A percentile compares a stretch with the other conserved stretches of the same genome.
phyloP scores from a whole-genome alignment of 1,140 invertebrate species.

The Drosophila rufa region DNA sequence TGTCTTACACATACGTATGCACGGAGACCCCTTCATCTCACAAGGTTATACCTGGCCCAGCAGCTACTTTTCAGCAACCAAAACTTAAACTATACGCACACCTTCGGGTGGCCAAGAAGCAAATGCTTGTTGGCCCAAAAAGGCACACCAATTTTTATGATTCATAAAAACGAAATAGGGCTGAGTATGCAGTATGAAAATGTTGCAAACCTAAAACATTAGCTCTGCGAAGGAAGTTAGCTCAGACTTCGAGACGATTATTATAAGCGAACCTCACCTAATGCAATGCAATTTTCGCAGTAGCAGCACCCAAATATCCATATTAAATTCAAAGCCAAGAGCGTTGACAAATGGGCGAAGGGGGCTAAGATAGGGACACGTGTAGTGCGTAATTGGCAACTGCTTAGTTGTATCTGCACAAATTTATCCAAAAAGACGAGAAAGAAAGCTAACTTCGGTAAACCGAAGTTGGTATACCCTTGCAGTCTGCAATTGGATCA shows the following conservation, averaged over 20 bases:
- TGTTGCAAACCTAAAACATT: not conserved
- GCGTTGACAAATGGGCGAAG: not conserved
- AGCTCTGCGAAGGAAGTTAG: not conserved
- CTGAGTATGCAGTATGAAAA: not conserved
- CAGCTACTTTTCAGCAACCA: not conserved
- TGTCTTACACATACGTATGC: not conserved
- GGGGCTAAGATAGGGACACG: too few species aligned
- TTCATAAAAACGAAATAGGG: slow-evolving; percentile 8
- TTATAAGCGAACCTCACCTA: not conserved
- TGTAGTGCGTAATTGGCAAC: not conserved
- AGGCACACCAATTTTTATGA: slow-evolving; percentile 10
- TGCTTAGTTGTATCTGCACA: not conserved
- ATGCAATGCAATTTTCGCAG: not conserved
- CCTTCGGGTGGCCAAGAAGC: not conserved
- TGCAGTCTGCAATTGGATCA: too few species aligned
- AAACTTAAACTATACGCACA: not conserved
- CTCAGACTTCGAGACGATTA: not conserved
- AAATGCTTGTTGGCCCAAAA: not conserved
- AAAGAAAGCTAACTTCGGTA: too few species aligned
- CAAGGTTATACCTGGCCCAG: not conserved
- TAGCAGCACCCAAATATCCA: not conserved
- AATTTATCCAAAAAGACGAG: not conserved
- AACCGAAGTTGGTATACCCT: too few species aligned
- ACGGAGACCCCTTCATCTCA: not conserved
- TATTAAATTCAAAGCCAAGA: not conserved